Base-by-base conservation (phyloP, 2,113 vertebrate species). In the Myrmophylax atrothorax region DNA sequence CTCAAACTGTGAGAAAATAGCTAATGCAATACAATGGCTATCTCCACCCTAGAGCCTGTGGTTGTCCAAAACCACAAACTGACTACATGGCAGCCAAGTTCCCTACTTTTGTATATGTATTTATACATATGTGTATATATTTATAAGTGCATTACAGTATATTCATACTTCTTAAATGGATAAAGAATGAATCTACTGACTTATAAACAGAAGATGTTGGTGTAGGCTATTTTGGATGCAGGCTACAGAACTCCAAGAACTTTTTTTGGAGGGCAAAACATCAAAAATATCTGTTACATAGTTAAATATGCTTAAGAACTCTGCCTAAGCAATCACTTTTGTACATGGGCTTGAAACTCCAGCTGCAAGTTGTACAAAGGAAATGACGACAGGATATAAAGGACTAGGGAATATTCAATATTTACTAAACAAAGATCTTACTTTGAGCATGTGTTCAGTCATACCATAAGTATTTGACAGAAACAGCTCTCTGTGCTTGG, bases 381-480 rank as follows among this genome's bases (percentile, higher is more conserved):
- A 97, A 96, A 96, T 96, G 96, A 96, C 28, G n/a, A 87, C 72
- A 84, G 93, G 96, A 93, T 95, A 95, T 72, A 96, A 90, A 96
- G 53, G 92, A 93, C 92, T 93, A 66, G 92, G 96, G 96, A 96
- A 96, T 96, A 96, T 72, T 95, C 92, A 93, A 23, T 96, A 96
- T 97, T 96, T 96, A 96, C 93, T 94, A 97, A 97, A 96, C 93
- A 97, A 93, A 94, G 83, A 80, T 82, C 90, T 92, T 60, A 67
- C 83, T 81, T 72, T 49, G 49, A 96, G 46, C 74, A 56, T 96
- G 90, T 89, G 74, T 93, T 90, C 73, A 92, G 73, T 96, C 96
- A 95, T 73, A 75, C 76, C 69, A 3, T 60, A 93, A 94, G 88
- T 88, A 94, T 96, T 89, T 92, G 86, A 96, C 77, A 92, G 80